Conservation (phyloP, 1,140 invertebrate genomes). For the Penaeus japonicus region DNA sequence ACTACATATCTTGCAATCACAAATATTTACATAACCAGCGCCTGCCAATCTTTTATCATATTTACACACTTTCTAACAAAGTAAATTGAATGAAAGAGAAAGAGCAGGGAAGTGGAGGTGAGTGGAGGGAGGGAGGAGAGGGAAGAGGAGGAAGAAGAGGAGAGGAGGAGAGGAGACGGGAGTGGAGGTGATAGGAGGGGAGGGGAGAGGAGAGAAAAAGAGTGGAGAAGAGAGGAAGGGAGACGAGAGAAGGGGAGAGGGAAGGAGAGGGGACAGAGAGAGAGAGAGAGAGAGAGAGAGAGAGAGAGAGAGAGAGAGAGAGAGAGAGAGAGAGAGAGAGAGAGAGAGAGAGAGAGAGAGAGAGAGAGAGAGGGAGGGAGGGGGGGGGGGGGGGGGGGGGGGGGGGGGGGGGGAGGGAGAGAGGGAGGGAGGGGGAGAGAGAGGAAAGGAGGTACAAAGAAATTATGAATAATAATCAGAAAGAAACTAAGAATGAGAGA, state of each 20-base stretch:
- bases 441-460: not conserved
- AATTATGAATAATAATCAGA: not conserved
- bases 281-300: not conserved
- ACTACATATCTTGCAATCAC: too few relatives aligned
- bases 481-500: not conserved
- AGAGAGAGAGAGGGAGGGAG: too few relatives aligned
- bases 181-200: not conserved
- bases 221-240: not conserved
- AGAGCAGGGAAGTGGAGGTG: too few relatives aligned
- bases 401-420: too few relatives aligned
- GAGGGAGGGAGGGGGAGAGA: not conserved
- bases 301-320: not conserved
- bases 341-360: not conserved
- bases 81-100: too few relatives aligned
- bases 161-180: not conserved
- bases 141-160: not conserved
- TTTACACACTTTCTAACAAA: too few relatives aligned
- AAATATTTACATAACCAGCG: too few relatives aligned
- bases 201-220: too few relatives aligned
- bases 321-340: not conserved
- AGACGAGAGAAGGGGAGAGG: not conserved
- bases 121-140: not conserved
- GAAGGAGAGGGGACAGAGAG: not conserved
- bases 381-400: not conserved
- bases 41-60: too few relatives aligned